phyloP scores from a whole-genome alignment of 2,113 vertebrate genomes.

The Acrocephalus arundinaceus region DNA sequence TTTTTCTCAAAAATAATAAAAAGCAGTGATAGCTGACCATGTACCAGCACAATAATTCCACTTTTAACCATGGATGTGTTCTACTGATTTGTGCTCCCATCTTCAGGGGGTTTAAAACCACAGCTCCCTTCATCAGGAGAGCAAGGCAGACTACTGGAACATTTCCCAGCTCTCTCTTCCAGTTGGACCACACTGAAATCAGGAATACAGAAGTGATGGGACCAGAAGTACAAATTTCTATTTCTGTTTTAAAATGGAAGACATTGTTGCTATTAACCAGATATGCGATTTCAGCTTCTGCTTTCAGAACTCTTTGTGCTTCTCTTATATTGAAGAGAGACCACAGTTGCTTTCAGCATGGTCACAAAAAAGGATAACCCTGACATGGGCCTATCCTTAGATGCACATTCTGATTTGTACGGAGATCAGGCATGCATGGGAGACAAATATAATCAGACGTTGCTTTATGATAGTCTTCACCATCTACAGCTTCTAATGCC shows the following conservation, averaged over 20 bases:
- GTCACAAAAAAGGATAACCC: neutral
- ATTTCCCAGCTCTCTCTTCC: neutral
- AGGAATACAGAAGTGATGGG: neutral
- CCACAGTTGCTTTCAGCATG: neutral
- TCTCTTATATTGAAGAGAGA: neutral
- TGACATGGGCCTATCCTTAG: neutral
- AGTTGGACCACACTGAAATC: neutral
- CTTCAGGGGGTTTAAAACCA: neutral
- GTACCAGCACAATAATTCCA: neutral
- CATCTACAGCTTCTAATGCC: neutral
- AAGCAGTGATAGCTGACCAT: neutral
- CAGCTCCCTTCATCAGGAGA: neutral
- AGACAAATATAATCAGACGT: neutral
- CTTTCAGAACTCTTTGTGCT: neutral
- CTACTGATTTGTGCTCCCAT: neutral
- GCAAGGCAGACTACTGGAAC: neutral
- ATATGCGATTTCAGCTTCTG: neutral
- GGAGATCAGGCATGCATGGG: neutral
- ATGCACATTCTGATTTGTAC: neutral
- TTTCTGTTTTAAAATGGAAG: neutral
- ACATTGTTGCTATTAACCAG: neutral
- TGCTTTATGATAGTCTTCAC: neutral
- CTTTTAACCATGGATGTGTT: neutral
- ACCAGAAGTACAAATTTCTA: neutral
- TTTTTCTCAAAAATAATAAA: neutral